These are phyloP conservation scores for Amyelois transitella DNA, from an alignment of 1,140 invertebrate species.

Conservation along the genomic window DNA sequence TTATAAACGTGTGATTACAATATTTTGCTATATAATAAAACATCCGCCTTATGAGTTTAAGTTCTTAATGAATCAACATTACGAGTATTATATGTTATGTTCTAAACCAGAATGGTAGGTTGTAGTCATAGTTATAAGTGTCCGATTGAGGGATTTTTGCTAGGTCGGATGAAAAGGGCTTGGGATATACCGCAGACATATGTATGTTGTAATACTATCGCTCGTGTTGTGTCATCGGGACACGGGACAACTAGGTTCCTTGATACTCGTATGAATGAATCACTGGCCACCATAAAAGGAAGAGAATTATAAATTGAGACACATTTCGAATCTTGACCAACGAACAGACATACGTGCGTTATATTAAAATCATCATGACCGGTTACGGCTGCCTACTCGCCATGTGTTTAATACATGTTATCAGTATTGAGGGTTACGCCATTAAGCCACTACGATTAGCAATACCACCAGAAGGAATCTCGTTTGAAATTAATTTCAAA, in stretches of 20 bases:
- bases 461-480: conserved; percentile 13
- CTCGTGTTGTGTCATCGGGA: not conserved
- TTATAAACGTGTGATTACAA: too few species aligned
- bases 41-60: too few species aligned
- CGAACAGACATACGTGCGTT: not conserved
- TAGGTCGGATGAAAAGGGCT: not conserved
- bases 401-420: conserved; percentile 8
- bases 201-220: not conserved
- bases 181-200: not conserved
- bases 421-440: conserved; percentile 4
- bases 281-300: not conserved
- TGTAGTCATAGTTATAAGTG: too few species aligned
- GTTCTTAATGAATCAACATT: too few species aligned
- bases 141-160: too few species aligned
- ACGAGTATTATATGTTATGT: too few species aligned
- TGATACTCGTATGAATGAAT: not conserved
- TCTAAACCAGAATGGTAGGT: too few species aligned
- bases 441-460: conserved; percentile 5
- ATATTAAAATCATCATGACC: conserved; percentile 16
- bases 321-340: not conserved
- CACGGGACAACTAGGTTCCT: not conserved
- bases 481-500: conserved; percentile 13
- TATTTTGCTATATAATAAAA: too few species aligned
- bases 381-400: conserved; percentile 12
- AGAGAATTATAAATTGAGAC: not conserved